Evolutionary conservation across 2,113 vertebrate genomes (phyloP).

Genomic region (Cavia porcellus): DNA sequence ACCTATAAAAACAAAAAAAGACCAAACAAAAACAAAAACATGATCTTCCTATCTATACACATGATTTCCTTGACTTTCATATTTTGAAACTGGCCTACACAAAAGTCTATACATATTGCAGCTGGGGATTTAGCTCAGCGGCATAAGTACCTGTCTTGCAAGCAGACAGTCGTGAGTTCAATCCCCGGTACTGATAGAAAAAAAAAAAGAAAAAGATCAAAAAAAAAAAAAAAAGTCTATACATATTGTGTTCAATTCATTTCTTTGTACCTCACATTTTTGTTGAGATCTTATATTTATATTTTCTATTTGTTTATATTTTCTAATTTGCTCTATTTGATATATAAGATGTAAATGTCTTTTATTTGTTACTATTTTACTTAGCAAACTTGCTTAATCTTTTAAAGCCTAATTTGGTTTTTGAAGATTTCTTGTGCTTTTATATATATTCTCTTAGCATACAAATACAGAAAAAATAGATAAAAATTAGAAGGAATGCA

Average conservation of each 20-base stretch:
- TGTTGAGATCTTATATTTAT: conserved; percentile 17
- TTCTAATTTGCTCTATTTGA: background rate
- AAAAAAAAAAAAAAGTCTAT: no score
- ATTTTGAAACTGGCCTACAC: background rate
- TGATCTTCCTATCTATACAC: background rate
- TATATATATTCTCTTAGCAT: background rate
- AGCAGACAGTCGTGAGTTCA: no score
- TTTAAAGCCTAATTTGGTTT: background rate
- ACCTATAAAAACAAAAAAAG: no score
- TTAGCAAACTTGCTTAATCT: background rate
- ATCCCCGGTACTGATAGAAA: no score
- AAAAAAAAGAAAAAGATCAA: no score
- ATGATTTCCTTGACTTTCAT: background rate
- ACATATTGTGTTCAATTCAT: background rate
- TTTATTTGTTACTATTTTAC: conserved; percentile 33
- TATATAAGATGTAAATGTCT: background rate
- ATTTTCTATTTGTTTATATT: background rate
- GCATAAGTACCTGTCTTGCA: no score
- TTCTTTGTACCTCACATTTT: background rate
- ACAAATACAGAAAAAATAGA: background rate
- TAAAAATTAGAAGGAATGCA: background rate
- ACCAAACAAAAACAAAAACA: background rate
- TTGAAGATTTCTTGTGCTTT: background rate
- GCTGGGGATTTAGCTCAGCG: no score
- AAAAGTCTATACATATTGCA: background rate